A percentile compares a stretch with the other conserved stretches of the same genome.
These are phyloP conservation scores for Enteromius argenteus DNA, from an alignment of 2,797 vertebrate genomes.

Conservation along the genomic window DNA sequence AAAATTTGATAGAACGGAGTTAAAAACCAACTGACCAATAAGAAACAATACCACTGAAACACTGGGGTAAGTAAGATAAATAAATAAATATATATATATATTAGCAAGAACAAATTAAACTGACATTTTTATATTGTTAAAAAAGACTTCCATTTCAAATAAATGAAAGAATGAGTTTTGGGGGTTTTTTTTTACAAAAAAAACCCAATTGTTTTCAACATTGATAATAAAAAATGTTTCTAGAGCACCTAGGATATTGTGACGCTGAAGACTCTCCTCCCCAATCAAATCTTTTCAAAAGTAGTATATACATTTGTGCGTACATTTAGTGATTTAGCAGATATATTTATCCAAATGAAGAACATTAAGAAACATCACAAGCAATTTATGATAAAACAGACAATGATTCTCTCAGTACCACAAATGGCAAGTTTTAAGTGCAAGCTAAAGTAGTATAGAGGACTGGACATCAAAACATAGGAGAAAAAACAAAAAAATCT, in stretches of 20 bases:
- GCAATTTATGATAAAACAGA: background rate
- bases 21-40: background rate
- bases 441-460: background rate
- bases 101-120: background rate
- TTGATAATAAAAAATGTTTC: background rate
- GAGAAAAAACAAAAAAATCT: background rate
- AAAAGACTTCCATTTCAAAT: background rate
- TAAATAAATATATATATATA: background rate
- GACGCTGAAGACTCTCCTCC: background rate
- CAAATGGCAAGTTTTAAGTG: constrained; percentile 4
- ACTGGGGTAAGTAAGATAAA: background rate
- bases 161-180: background rate
- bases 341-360: background rate
- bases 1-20: background rate
- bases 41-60: background rate
- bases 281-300: background rate
- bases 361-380: background rate
- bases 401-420: background rate
- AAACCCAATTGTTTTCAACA: background rate
- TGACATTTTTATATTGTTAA: background rate
- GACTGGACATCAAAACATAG: background rate
- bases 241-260: background rate
- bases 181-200: background rate
- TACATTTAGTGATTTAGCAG: constrained; percentile 1
- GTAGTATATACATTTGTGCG: background rate